Percentiles rank a stretch among this genome's conserved stretches.
Evolutionary conservation across 2,113 vertebrate species (phyloP).

Genomic region (Scophthalmus maximus): DNA sequence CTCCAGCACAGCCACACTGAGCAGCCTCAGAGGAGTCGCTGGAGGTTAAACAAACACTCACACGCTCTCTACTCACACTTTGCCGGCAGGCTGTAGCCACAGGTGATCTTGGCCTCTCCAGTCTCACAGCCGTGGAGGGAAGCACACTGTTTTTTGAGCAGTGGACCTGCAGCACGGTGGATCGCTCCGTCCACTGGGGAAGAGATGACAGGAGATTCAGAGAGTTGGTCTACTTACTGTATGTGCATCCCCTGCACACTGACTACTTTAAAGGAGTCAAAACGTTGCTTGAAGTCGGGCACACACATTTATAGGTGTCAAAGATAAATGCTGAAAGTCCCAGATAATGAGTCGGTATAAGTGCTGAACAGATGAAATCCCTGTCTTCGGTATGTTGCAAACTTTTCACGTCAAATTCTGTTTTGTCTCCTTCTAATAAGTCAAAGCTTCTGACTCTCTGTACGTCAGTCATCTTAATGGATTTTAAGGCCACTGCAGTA

Average conservation of each 20-base stretch:
- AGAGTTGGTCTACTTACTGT: slow-evolving; percentile 58
- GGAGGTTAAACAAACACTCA: slow-evolving; percentile 29
- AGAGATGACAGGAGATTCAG: slow-evolving; percentile 51
- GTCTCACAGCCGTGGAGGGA: slow-evolving; percentile 87
- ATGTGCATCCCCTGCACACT: slow-evolving; percentile 46
- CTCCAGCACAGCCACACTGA: slow-evolving; percentile 24
- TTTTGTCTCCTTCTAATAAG: slow-evolving; percentile 17
- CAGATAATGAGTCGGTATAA: slow-evolving; percentile 39
- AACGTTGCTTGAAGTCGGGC: slow-evolving; percentile 48
- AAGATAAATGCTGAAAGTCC: slow-evolving; percentile 39
- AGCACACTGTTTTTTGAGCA: slow-evolving; percentile 87
- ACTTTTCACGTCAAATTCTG: slow-evolving; percentile 29
- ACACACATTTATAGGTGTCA: slow-evolving; percentile 36
- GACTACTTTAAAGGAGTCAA: slow-evolving; percentile 23
- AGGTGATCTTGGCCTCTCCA: slow-evolving; percentile 89
- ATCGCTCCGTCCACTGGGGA: slow-evolving; percentile 90
- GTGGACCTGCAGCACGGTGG: slow-evolving; percentile 86
- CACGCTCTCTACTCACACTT: slow-evolving; percentile 85
- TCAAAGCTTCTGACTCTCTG: slow-evolving; percentile 44
- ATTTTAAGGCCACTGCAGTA: slow-evolving; percentile 64
- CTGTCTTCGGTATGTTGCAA: slow-evolving; percentile 22
- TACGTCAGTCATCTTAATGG: slow-evolving; percentile 59
- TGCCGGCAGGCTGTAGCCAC: slow-evolving; percentile 89
- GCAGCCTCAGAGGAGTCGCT: slow-evolving; percentile 26
- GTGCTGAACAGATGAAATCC: slow-evolving; percentile 18